These are phyloP conservation scores for Habropoda laboriosa DNA, from an alignment of 1,140 invertebrate species.

Conservation along the genomic window DNA sequence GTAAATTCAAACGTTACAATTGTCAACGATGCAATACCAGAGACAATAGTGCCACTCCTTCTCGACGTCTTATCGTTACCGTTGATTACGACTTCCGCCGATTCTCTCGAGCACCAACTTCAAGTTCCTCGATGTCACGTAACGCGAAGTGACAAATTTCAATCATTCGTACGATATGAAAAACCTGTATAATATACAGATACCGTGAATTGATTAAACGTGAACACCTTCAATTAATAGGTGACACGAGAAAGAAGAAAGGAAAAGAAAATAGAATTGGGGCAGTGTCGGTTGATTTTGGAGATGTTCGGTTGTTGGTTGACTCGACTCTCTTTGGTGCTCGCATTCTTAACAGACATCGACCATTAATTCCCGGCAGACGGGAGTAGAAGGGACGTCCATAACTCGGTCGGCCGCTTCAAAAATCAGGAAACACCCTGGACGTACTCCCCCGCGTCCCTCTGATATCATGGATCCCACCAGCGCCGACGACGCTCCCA, in stretches of 20 bases:
- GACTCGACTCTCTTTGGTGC: not conserved
- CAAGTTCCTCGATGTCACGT: too few relatives aligned
- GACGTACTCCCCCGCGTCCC: constrained; percentile 30
- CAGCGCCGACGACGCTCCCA: constrained; percentile 50
- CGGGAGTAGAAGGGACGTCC: constrained; percentile 34
- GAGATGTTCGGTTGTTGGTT: not conserved
- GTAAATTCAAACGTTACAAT: not conserved
- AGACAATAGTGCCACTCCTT: not conserved
- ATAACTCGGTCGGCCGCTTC: constrained; percentile 59
- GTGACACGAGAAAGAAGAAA: too few relatives aligned
- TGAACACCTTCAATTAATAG: too few relatives aligned
- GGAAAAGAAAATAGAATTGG: not conserved
- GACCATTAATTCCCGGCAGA: constrained; percentile 29
- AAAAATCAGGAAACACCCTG: constrained; percentile 65
- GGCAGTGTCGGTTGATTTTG: not conserved
- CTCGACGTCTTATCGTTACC: not conserved
- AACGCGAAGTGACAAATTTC: too few relatives aligned
- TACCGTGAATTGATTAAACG: too few relatives aligned
- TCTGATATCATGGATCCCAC: constrained; percentile 50
- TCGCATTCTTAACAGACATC: constrained; percentile 20
- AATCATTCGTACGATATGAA: too few relatives aligned
- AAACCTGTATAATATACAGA: too few relatives aligned
- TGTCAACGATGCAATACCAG: not conserved
- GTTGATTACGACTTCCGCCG: not conserved
- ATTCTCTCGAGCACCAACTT: not conserved